Evolutionary conservation across 2,113 vertebrate genomes (phyloP).

Genomic region (Forbesichthys papilliferus): DNA sequence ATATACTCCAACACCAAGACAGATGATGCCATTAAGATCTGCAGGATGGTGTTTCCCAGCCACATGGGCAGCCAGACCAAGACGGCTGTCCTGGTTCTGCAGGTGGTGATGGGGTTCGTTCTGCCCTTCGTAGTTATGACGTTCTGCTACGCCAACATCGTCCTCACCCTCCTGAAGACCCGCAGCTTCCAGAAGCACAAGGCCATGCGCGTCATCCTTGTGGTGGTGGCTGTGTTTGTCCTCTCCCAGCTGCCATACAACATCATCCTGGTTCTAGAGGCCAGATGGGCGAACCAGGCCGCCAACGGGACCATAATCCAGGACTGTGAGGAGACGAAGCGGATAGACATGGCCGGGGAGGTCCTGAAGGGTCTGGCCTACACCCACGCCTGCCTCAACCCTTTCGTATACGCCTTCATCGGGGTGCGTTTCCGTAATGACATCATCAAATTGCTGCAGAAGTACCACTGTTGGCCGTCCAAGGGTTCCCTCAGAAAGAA

Average conservation of each 20-base stretch:
- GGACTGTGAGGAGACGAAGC: slow-evolving; percentile 59
- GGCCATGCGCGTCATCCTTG: slow-evolving; percentile 82
- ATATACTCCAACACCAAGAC: slow-evolving; percentile 66
- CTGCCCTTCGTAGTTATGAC: slow-evolving; percentile 83
- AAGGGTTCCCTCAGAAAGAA: slow-evolving; percentile 16
- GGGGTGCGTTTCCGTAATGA: slow-evolving; percentile 82
- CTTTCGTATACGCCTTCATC: slow-evolving; percentile 86
- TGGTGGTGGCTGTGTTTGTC: slow-evolving; percentile 79
- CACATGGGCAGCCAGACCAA: slow-evolving; percentile 60
- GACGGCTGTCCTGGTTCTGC: slow-evolving; percentile 72
- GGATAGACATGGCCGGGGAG: slow-evolving; percentile 73
- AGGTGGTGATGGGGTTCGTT: slow-evolving; percentile 84
- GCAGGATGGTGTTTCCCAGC: slow-evolving; percentile 74
- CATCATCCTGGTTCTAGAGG: slow-evolving; percentile 76
- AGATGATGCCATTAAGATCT: slow-evolving; percentile 4
- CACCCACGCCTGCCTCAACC: slow-evolving; percentile 87
- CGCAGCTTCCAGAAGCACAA: slow-evolving; percentile 85
- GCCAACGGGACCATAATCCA: slow-evolving; percentile 40
- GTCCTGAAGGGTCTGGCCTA: slow-evolving; percentile 84
- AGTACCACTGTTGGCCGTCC: slow-evolving; percentile 28
- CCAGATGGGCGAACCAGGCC: slow-evolving; percentile 62
- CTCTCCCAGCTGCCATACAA: slow-evolving; percentile 87
- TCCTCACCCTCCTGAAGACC: slow-evolving; percentile 79
- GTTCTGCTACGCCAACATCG: slow-evolving; percentile 83
- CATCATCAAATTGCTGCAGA: slow-evolving; percentile 62